Evolutionary conservation across 2,113 vertebrate genomes (phyloP).

Genomic region (Oryctolagus cuniculus): mOryCun1.1 NC_091432.1:234199501-234200000

Average conservation of each 20-base stretch:
- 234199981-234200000: not conserved
- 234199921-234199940: not conserved
- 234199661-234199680: not conserved
- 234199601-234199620: not conserved
- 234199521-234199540: not conserved
- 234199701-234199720: not conserved
- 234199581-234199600: not conserved
- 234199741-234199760: not conserved
- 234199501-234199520: not conserved
- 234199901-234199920: not conserved
- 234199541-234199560: not conserved
- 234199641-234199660: not conserved
- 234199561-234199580: not conserved
- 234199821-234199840: not conserved
- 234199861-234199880: accelerated
- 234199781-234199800: too few species aligned
- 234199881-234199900: not conserved
- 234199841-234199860: not conserved
- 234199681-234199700: too few species aligned
- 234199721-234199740: not conserved
- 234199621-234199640: not conserved
- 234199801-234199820: too few species aligned
- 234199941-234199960: not conserved
- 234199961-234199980: not conserved
- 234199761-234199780: too few species aligned